Percentiles rank a stretch among this genome's conserved stretches.
Evolutionary conservation across 1,140 invertebrate genomes (phyloP).

Genomic region (Holcopasites calliopsidis): DNA sequence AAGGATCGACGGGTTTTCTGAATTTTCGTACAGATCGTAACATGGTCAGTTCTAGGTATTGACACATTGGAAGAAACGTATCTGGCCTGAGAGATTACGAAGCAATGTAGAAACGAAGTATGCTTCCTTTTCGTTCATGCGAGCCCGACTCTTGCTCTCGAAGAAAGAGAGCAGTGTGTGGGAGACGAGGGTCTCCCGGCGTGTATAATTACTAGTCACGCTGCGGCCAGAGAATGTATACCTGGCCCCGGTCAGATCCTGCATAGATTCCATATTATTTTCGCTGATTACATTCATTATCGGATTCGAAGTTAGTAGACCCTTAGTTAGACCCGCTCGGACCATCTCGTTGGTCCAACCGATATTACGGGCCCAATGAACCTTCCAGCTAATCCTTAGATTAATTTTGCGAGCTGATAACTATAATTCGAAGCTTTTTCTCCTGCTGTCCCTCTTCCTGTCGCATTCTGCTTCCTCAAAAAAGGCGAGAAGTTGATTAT

Average conservation of each 20-base stretch:
- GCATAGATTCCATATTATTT: conserved; percentile 74
- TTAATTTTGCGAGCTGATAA: conserved; percentile 37
- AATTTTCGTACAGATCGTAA: too few relatives aligned
- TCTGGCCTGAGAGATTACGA: not conserved
- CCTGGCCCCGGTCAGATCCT: conserved; percentile 48
- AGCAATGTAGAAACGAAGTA: not conserved
- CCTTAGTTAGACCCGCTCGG: conserved; percentile 47
- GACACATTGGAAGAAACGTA: too few relatives aligned
- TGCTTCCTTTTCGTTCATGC: conserved; percentile 10
- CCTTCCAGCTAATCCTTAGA: conserved; percentile 7
- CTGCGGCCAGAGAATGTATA: conserved; percentile 59
- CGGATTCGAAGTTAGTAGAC: conserved; percentile 68
- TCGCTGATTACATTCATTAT: conserved; percentile 74
- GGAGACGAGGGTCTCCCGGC: conserved; percentile 52
- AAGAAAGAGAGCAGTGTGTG: conserved; percentile 46
- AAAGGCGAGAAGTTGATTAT: too few relatives aligned
- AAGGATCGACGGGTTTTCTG: too few relatives aligned
- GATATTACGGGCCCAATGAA: conserved; percentile 7
- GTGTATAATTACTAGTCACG: conserved; percentile 68
- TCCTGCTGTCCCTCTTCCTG: too few relatives aligned
- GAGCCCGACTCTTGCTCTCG: conserved; percentile 42
- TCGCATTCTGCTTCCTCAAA: too few relatives aligned
- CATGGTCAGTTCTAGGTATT: too few relatives aligned
- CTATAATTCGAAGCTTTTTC: too few relatives aligned
- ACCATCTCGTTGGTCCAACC: conserved; percentile 31